phyloP scores from a whole-genome alignment of 1,140 invertebrate species.

The Panagrolaimus sp. region DNA sequence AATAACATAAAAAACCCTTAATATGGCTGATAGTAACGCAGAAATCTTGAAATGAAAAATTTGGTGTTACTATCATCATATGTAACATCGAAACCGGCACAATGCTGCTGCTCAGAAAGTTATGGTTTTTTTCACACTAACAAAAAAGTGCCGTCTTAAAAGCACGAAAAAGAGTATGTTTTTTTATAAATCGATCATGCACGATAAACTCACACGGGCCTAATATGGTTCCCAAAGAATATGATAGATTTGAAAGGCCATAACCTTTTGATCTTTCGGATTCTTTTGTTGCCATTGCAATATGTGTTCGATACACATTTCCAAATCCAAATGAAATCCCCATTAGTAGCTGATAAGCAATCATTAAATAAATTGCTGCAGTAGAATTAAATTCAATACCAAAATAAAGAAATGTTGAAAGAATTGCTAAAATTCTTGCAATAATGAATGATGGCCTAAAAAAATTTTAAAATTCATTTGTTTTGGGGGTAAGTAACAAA shows the following conservation, averaged over 20 bases:
- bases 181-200: too few relatives aligned
- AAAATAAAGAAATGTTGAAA: neutral
- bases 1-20: too few relatives aligned
- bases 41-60: too few relatives aligned
- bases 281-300: constrained; percentile 3
- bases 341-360: neutral
- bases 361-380: neutral
- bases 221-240: neutral
- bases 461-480: neutral
- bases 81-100: too few relatives aligned
- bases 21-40: too few relatives aligned
- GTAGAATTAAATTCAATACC: neutral
- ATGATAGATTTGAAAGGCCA: neutral
- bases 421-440: neutral
- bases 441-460: constrained; percentile 1
- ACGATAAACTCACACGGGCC: neutral
- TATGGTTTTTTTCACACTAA: too few relatives aligned
- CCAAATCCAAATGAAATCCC: neutral
- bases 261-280: neutral
- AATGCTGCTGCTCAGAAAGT: too few relatives aligned
- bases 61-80: too few relatives aligned
- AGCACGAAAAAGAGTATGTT: too few relatives aligned
- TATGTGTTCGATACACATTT: neutral
- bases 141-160: too few relatives aligned
- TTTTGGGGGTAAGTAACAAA: too few relatives aligned